Percentiles rank a stretch among this genome's conserved stretches.
phyloP scores from a whole-genome alignment of 2,888 invertebrate species.

The Miltochrista miniata region DNA sequence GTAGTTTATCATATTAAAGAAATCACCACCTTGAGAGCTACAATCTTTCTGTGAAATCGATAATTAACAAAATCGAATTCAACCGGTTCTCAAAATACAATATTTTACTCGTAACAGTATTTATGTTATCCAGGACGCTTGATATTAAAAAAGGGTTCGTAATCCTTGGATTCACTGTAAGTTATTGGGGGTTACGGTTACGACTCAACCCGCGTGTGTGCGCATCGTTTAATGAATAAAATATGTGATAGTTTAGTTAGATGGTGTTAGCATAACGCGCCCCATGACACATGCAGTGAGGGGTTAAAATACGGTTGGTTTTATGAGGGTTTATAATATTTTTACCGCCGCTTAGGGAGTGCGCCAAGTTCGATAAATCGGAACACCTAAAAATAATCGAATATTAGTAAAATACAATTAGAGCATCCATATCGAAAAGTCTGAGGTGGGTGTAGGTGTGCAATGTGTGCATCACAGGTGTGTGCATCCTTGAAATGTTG shows the following conservation, averaged over 20 bases:
- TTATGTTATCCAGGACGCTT: conserved; percentile 4
- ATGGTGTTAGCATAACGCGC: conserved; percentile 38
- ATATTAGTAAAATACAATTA: too few relatives aligned
- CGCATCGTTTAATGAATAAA: conserved; percentile 68
- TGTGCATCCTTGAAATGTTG: too few relatives aligned
- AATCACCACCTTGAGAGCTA: not conserved
- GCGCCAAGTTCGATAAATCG: too few relatives aligned
- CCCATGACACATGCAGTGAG: conserved; percentile 47
- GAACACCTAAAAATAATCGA: too few relatives aligned
- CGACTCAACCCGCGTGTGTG: conserved; percentile 41
- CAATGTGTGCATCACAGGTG: too few relatives aligned
- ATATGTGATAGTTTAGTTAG: conserved; percentile 57
- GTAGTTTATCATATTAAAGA: not conserved
- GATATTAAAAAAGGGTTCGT: conserved; percentile 44
- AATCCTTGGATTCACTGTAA: conserved; percentile 52
- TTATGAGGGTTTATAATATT: conserved; percentile 13
- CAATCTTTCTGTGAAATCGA: conserved; percentile 1
- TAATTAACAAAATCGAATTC: not conserved
- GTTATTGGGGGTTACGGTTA: conserved; percentile 44
- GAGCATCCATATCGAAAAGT: too few relatives aligned
- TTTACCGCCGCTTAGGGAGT: too few relatives aligned
- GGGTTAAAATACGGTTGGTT: conserved; percentile 55
- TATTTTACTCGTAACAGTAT: not conserved
- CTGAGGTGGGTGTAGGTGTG: too few relatives aligned
- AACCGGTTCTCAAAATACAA: not conserved